A percentile compares a stretch with the other conserved stretches of the same genome.
Conservation (phyloP, 2,888 invertebrate species). For the Plemyria rubiginata region DNA sequence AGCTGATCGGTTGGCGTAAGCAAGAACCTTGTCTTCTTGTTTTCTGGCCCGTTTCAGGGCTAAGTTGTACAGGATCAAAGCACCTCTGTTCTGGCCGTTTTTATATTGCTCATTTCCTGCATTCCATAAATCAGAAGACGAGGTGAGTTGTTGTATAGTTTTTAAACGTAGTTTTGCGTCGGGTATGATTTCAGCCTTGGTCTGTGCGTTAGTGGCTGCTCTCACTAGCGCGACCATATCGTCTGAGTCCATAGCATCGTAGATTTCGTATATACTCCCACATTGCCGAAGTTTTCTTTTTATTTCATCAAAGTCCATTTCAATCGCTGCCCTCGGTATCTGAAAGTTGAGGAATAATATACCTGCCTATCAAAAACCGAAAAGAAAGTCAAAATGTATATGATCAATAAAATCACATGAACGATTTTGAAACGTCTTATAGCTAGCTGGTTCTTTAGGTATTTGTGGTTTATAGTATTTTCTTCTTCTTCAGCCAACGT, state of each 20-base stretch:
- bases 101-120: not conserved
- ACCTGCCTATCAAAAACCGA: too few species aligned
- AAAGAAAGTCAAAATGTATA: too few species aligned
- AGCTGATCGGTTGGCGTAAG: conserved; percentile 24
- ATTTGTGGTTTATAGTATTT: too few species aligned
- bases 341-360: not conserved
- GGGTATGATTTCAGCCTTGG: not conserved
- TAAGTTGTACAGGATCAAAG: conserved; percentile 6
- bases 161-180: not conserved
- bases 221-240: not conserved
- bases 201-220: not conserved
- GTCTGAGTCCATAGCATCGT: conserved; percentile 7
- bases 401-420: too few species aligned
- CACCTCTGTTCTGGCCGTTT: not conserved
- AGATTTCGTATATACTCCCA: not conserved
- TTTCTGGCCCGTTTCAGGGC: conserved; percentile 14
- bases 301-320: not conserved
- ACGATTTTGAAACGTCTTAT: too few species aligned
- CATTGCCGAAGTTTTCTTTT: not conserved
- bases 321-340: not conserved
- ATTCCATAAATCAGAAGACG: not conserved
- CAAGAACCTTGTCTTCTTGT: conserved; percentile 8
- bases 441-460: too few species aligned
- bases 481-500: too few species aligned
- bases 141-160: not conserved